A percentile compares a stretch with the other conserved stretches of the same genome.
Evolutionary conservation across 2,888 invertebrate genomes (phyloP).

Genomic region (Operophtera brumata): DNA sequence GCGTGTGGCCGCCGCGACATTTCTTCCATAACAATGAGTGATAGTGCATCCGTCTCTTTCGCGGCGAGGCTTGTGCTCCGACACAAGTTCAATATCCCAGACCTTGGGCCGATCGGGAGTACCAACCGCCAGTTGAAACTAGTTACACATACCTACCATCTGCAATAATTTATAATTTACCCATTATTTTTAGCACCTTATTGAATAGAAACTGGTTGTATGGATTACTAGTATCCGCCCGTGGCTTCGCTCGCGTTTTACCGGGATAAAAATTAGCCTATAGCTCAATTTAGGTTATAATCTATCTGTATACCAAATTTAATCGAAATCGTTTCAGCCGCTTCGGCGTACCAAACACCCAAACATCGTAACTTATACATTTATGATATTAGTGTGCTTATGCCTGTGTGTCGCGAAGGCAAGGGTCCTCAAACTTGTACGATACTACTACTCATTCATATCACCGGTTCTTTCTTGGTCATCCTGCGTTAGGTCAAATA

Average conservation of each 20-base stretch:
- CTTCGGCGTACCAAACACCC: no score
- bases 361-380: no score
- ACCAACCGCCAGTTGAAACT: constrained; percentile 66
- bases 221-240: no score
- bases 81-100: constrained; percentile 79
- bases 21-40: constrained; percentile 77
- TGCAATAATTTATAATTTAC: constrained; percentile 64
- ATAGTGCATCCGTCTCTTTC: constrained; percentile 75
- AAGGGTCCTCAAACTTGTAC: no score
- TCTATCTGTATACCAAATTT: no score
- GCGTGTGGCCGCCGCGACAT: constrained; percentile 72
- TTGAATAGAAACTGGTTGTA: constrained; percentile 44
- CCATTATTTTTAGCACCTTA: constrained; percentile 61
- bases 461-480: constrained; percentile 14
- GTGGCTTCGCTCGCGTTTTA: no score
- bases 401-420: no score
- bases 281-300: no score
- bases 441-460: constrained; percentile 18
- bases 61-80: constrained; percentile 70
- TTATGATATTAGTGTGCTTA: no score
- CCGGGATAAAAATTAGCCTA: no score
- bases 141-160: constrained; percentile 68
- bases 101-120: constrained; percentile 74
- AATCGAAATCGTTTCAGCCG: no score
- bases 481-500: background rate